Evolutionary conservation across 2,797 vertebrate species (phyloP), one percentile per base, ranked within the genome.

Genomic region (Meriones psammophilus): DNA sequence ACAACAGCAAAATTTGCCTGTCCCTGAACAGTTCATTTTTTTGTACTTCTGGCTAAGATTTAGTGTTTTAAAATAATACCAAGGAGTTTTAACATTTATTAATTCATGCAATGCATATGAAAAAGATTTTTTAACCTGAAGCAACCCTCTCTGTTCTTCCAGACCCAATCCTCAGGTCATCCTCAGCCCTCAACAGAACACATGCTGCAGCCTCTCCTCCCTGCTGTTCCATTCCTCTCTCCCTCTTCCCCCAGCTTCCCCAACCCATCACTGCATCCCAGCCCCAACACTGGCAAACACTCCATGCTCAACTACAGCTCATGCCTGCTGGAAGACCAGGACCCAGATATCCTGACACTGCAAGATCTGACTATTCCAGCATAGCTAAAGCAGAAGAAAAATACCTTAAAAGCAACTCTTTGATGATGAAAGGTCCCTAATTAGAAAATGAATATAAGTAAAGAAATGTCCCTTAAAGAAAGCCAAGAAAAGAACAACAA

Each of bases 51-150:
- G 54, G 13, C 46, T 89, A 20, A 93, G 89, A 92, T 68, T 64
- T 66, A 74, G 4, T 50, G 3, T 86, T 69, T 91, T 94, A 8
- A 91, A 87, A 88, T 42, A 84, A 94, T 17, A 92, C 26, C n/a
- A 88, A 76, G 6, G 5, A 58, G 50, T 50, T 89, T 89, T 94
- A 28, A 68, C 78, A 28, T 36, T 26, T 74, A 86, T n/a, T 46
- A 54, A 54, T 60, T 39, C 39, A n/a, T 68, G 39, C 6, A 26
- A 20, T 33, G 1, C 81, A 26, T 68, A 54, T 33, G 1, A 79
- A 24, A 92, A 95, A 78, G 24, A 74, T 42, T 42, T 90, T 60
- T 46, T 9, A 1, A 4, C 10, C 50, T 50, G 50, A 50, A 50
- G 50, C 50, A 50, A 50, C 50, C 50, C 1, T 50, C 62, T 66